These are phyloP conservation scores for Helobdella robusta DNA, from an alignment of 2,888 invertebrate genomes.

Conservation along the genomic window DNA sequence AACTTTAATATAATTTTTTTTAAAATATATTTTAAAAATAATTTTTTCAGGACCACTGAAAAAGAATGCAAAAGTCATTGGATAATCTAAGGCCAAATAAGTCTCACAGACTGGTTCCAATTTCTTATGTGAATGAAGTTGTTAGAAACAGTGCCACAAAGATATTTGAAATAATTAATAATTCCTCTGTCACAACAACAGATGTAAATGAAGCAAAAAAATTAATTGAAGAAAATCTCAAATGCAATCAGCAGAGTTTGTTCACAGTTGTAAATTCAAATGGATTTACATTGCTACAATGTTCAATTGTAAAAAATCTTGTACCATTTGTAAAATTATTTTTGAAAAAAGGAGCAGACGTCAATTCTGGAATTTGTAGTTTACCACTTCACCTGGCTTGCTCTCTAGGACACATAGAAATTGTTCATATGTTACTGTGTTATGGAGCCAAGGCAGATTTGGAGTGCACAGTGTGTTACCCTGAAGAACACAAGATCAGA, in stretches of 20 bases:
- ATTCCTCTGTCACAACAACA: conserved; percentile 27
- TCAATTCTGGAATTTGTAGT: conserved; percentile 64
- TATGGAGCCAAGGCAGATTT: conserved; percentile 64
- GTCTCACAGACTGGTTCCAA: conserved; percentile 33
- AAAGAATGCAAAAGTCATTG: neutral
- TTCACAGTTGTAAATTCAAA: conserved; percentile 41
- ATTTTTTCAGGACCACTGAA: too few relatives aligned
- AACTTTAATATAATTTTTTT: too few relatives aligned
- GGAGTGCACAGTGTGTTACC: conserved; percentile 67
- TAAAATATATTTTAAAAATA: too few relatives aligned
- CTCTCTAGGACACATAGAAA: conserved; percentile 61
- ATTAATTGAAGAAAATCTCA: conserved; percentile 33
- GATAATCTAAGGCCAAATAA: conserved; percentile 30
- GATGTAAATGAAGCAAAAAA: conserved; percentile 34
- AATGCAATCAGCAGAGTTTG: conserved; percentile 31
- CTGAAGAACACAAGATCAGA: conserved; percentile 57
- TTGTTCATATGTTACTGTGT: conserved; percentile 61
- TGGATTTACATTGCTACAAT: conserved; percentile 65
- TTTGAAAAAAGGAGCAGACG: conserved; percentile 55
- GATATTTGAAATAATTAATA: conserved; percentile 32
- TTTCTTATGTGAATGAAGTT: conserved; percentile 34
- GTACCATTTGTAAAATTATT: conserved; percentile 57
- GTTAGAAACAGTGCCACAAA: conserved; percentile 32
- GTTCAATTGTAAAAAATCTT: conserved; percentile 64
- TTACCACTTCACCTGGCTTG: conserved; percentile 67